A percentile compares a stretch with the other conserved stretches of the same genome.
phyloP scores from a whole-genome alignment of 2,888 invertebrate species.

The Heliconius ethilla region DNA sequence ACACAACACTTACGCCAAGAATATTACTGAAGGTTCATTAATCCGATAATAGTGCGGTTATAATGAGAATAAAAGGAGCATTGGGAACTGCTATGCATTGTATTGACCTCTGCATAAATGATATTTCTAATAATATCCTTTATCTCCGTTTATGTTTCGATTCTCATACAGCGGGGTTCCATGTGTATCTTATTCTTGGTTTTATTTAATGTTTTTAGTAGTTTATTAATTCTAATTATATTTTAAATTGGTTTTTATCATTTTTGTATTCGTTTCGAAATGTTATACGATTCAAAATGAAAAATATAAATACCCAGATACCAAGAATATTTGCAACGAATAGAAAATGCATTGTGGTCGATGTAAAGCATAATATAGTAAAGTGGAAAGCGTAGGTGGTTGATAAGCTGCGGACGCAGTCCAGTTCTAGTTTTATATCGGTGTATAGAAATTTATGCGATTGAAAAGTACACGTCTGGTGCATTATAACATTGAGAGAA shows the following conservation, averaged over 20 bases:
- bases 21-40: conserved; percentile 62
- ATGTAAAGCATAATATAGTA: conserved; percentile 49
- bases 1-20: conserved; percentile 46
- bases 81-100: conserved; percentile 59
- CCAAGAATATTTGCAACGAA: conserved; percentile 33
- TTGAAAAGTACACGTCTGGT: conserved; percentile 41
- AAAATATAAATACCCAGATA: background rate
- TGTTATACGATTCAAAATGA: background rate
- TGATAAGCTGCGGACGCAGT: conserved; percentile 62
- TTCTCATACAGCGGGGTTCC: conserved; percentile 43
- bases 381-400: conserved; percentile 65
- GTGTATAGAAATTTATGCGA: conserved; percentile 50
- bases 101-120: conserved; percentile 66
- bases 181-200: conserved; percentile 19
- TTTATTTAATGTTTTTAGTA: background rate
- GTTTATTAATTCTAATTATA: background rate
- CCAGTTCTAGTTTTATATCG: conserved; percentile 63
- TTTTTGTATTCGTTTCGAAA: background rate
- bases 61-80: conserved; percentile 59
- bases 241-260: background rate
- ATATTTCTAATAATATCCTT: conserved; percentile 70
- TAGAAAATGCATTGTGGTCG: conserved; percentile 34
- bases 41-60: conserved; percentile 59
- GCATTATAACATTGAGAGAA: conserved; percentile 43
- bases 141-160: conserved; percentile 56